phyloP scores from a whole-genome alignment of 2,113 vertebrate genomes.

The Podocnemis expansa region DNA sequence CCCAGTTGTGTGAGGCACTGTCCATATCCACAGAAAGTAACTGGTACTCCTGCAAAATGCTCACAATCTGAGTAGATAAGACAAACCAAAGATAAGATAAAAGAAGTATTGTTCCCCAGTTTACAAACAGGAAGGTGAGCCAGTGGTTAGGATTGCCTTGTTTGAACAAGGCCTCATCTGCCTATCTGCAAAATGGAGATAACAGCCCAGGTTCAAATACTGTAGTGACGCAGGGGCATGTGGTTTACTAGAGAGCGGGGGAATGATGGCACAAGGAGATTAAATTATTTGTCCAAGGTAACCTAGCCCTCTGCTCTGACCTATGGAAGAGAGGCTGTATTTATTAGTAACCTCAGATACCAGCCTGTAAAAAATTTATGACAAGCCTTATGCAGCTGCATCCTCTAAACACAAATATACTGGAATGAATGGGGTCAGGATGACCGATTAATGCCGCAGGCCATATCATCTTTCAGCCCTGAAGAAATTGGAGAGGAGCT shows the following conservation, averaged over 20 bases:
- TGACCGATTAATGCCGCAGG: not conserved
- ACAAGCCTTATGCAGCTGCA: not conserved
- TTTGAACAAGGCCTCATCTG: not conserved
- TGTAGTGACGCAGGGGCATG: not conserved
- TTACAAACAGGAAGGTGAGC: slow-evolving; percentile 37
- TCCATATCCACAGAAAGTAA: slow-evolving; percentile 32
- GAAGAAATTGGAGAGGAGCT: not conserved
- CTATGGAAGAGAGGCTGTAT: not conserved
- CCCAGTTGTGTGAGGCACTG: slow-evolving; percentile 62
- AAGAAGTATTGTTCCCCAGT: slow-evolving; percentile 44
- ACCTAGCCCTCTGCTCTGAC: not conserved
- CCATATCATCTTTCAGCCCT: not conserved
- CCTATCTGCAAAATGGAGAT: not conserved
- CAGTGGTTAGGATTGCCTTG: not conserved
- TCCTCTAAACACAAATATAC: not conserved
- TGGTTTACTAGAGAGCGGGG: too few species aligned
- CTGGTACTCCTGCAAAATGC: slow-evolving; percentile 22
- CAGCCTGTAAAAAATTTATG: not conserved
- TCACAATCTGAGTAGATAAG: slow-evolving; percentile 31
- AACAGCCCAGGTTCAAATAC: not conserved
- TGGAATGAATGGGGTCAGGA: not conserved
- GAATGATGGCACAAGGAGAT: too few species aligned
- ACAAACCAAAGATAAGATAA: slow-evolving; percentile 36
- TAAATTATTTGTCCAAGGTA: not conserved
- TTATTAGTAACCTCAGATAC: not conserved